A percentile compares a stretch with the other conserved stretches of the same genome.
Conservation (phyloP, 2,888 invertebrate genomes). For the Spatulosminthurus flaviceps region DNA sequence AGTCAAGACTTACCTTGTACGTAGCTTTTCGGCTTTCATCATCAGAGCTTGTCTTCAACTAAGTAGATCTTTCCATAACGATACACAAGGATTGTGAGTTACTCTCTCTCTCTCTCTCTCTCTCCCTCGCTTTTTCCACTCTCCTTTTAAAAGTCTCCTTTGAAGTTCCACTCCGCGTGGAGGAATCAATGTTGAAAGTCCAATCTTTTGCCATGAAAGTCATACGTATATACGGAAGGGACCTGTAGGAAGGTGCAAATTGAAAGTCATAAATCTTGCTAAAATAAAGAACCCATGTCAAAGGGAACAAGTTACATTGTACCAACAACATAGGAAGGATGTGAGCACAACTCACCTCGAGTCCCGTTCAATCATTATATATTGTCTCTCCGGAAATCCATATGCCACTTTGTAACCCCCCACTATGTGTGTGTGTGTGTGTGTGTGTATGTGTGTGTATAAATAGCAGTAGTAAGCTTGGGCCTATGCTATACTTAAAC, state of each 20-base stretch:
- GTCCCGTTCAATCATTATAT: not conserved
- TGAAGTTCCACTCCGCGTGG: not conserved
- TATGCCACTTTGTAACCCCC: not conserved
- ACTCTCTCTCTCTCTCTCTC: not conserved
- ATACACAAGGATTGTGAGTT: too few relatives aligned
- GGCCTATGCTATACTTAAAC: not conserved
- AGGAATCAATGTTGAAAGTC: too few relatives aligned
- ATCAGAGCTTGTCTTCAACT: not conserved
- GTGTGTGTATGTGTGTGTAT: too few relatives aligned
- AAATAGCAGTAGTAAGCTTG: not conserved
- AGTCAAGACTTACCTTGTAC: constrained; percentile 18
- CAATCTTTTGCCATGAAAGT: too few relatives aligned
- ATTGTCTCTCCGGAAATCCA: not conserved
- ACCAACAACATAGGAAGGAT: constrained; percentile 9
- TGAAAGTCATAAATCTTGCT: constrained; percentile 42
- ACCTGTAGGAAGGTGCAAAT: constrained; percentile 33
- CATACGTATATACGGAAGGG: not conserved
- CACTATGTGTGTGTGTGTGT: too few relatives aligned
- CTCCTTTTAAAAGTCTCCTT: constrained; percentile 1
- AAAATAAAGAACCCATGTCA: not conserved
- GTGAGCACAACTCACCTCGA: not conserved
- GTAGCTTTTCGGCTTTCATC: not conserved
- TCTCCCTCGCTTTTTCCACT: not conserved
- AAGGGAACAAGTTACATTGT: not conserved
- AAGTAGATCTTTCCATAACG: not conserved